phyloP scores from a whole-genome alignment of 2,113 vertebrate genomes.

The Bos javanicus region DNA sequence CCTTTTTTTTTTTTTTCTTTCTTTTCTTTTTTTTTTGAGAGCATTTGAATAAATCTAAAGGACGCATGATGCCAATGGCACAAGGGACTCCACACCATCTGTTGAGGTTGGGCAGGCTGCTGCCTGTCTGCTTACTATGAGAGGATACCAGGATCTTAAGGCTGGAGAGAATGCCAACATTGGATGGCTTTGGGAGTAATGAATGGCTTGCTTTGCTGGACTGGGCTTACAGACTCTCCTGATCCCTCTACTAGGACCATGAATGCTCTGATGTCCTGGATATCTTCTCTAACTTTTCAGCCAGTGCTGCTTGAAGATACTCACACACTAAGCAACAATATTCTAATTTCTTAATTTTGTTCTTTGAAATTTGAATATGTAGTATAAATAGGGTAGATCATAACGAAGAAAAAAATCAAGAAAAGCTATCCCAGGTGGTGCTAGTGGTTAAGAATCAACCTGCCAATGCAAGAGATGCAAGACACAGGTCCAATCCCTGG shows the following conservation, averaged over 20 bases:
- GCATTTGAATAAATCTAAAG: slow-evolving; percentile 49
- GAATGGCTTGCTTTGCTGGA: neutral
- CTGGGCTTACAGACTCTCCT: neutral
- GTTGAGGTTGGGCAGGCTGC: neutral
- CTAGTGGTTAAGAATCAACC: neutral
- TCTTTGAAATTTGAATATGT: neutral
- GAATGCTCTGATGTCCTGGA: neutral
- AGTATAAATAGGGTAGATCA: neutral
- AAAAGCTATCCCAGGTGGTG: neutral
- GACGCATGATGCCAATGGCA: rapidly evolving
- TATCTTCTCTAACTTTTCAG: neutral
- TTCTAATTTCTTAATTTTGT: neutral
- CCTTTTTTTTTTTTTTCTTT: neutral
- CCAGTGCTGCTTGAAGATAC: neutral
- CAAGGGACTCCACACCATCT: neutral
- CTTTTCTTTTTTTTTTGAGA: neutral
- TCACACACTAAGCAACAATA: neutral
- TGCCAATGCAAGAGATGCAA: neutral
- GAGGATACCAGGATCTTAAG: neutral
- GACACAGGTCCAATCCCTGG: neutral
- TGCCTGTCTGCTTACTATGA: slow-evolving; percentile 24
- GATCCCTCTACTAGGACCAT: neutral
- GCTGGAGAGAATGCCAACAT: neutral
- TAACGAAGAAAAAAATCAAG: neutral
- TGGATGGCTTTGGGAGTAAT: neutral